Conservation (phyloP, 2,113 vertebrate genomes). For the Phrynosoma platyrhinos region DNA sequence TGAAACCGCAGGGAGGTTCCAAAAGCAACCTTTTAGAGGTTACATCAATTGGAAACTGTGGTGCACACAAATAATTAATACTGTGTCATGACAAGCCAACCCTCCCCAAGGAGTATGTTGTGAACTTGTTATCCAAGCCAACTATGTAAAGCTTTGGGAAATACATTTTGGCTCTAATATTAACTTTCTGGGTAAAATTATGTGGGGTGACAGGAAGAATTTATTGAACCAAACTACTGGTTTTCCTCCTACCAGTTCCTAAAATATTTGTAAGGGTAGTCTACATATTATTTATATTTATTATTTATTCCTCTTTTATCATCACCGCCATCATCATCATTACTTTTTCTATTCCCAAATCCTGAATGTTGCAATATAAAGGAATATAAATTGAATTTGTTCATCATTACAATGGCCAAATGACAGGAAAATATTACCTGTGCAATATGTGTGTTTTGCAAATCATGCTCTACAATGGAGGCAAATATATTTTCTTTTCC, state of each 20-base stretch:
- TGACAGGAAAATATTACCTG: constrained; percentile 81
- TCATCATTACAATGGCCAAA: constrained; percentile 4
- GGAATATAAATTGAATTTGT: constrained; percentile 6
- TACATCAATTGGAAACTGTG: not conserved
- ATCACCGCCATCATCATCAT: too few species aligned
- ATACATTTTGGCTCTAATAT: not conserved
- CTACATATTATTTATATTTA: too few species aligned
- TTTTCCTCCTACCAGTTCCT: not conserved
- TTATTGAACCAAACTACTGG: not conserved
- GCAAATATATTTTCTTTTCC: constrained; percentile 86
- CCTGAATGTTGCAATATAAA: not conserved
- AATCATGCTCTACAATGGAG: constrained; percentile 81
- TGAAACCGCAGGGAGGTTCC: too few species aligned
- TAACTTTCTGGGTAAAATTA: not conserved
- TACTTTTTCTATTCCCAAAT: not conserved
- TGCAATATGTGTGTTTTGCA: constrained; percentile 79
- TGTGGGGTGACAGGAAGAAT: not conserved
- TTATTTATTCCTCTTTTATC: too few species aligned
- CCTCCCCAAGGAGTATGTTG: not conserved
- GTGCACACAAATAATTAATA: not conserved
- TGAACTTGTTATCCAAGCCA: not conserved
- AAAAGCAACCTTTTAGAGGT: not conserved
- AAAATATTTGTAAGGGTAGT: not conserved
- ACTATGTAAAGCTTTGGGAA: not conserved
- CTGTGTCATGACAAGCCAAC: not conserved